phyloP scores from a whole-genome alignment of 2,113 vertebrate genomes.

The Propithecus coquereli region DNA sequence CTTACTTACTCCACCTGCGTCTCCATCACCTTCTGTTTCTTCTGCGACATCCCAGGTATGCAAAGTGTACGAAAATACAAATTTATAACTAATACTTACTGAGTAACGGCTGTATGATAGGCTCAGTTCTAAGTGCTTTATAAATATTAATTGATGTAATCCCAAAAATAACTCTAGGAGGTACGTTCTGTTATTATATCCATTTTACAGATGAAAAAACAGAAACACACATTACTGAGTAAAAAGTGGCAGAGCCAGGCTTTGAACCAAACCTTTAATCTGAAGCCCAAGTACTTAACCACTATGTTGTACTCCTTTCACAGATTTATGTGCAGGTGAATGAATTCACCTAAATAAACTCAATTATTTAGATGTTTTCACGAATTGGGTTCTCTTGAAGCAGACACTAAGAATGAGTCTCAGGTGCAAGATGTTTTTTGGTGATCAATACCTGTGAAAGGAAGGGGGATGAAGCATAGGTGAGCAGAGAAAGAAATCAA shows the following conservation, averaged over 20 bases:
- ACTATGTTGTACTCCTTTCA: background rate
- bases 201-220: background rate
- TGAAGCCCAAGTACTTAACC: background rate
- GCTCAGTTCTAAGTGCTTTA: background rate
- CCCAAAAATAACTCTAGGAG: background rate
- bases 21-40: slow-evolving; percentile 96
- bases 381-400: background rate
- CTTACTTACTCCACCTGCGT: slow-evolving; percentile 95
- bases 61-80: background rate
- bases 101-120: background rate
- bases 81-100: background rate
- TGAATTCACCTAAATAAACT: background rate
- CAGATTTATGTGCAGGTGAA: background rate
- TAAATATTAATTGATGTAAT: background rate
- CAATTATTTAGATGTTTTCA: background rate
- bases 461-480: background rate
- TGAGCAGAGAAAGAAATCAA: background rate
- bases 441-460: background rate
- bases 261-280: background rate
- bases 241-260: background rate
- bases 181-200: background rate
- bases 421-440: background rate
- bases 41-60: slow-evolving; percentile 97
- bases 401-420: background rate
- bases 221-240: background rate